Percentiles rank a stretch among this genome's conserved stretches.
These are phyloP conservation scores for Lymantria dispar DNA, from an alignment of 2,888 invertebrate species.

Conservation along the genomic window DNA sequence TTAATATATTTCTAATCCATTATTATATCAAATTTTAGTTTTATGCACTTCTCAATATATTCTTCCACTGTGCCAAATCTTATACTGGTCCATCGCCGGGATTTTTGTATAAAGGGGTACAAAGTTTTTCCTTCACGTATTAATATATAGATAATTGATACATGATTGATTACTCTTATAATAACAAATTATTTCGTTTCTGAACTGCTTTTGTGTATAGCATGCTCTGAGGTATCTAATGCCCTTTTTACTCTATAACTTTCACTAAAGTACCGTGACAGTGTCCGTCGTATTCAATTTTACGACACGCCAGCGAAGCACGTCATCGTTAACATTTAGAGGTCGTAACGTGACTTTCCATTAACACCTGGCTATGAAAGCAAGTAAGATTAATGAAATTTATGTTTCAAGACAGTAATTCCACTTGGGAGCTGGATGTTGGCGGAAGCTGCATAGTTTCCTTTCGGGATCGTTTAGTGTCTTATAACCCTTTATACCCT, in stretches of 20 bases:
- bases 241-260: slow-evolving; percentile 4
- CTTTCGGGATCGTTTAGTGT: slow-evolving; percentile 12
- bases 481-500: neutral
- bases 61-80: too few relatives aligned
- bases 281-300: slow-evolving; percentile 37
- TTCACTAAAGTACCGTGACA: slow-evolving; percentile 12
- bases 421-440: slow-evolving; percentile 43
- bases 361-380: slow-evolving; percentile 67
- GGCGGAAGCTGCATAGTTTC: slow-evolving; percentile 21
- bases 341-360: slow-evolving; percentile 57
- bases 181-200: too few relatives aligned
- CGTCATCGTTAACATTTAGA: slow-evolving; percentile 43
- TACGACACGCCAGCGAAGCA: slow-evolving; percentile 38
- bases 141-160: too few relatives aligned
- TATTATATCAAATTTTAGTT: too few relatives aligned
- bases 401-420: slow-evolving; percentile 64
- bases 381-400: slow-evolving; percentile 72
- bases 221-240: too few relatives aligned
- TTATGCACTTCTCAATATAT: too few relatives aligned
- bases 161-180: too few relatives aligned
- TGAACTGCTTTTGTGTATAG: too few relatives aligned
- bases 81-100: too few relatives aligned
- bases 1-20: too few relatives aligned
- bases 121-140: too few relatives aligned
- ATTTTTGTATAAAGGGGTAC: too few relatives aligned